A percentile compares a stretch with the other conserved stretches of the same genome.
These are phyloP conservation scores for Hylaeus volcanicus DNA, from an alignment of 1,140 invertebrate genomes.

Conservation along the genomic window DNA sequence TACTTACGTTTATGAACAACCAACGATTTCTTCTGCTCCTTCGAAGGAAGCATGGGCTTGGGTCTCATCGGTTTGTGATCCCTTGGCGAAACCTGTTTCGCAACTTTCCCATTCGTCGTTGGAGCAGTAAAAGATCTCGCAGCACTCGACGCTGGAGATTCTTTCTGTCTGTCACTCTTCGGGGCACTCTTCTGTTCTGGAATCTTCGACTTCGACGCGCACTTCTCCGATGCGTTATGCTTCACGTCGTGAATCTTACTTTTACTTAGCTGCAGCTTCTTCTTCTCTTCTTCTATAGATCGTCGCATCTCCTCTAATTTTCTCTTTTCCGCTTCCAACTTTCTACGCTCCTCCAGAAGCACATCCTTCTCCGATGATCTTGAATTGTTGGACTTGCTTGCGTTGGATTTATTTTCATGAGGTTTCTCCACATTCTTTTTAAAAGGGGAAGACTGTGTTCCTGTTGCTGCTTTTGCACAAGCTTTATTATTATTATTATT, in stretches of 20 bases:
- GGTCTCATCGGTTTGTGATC: conserved; percentile 73
- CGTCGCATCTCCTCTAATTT: conserved; percentile 79
- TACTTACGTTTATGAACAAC: conserved; percentile 73
- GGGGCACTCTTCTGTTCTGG: conserved; percentile 34
- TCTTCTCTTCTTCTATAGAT: conserved; percentile 79
- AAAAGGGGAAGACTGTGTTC: neutral
- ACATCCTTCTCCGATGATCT: conserved; percentile 64
- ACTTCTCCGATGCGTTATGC: conserved; percentile 39
- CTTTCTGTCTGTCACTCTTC: conserved; percentile 71
- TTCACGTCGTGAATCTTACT: conserved; percentile 56
- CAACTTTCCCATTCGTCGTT: conserved; percentile 35
- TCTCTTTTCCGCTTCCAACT: conserved; percentile 77
- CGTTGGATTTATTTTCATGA: conserved; percentile 63
- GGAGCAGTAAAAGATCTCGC: conserved; percentile 2
- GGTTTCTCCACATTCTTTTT: conserved; percentile 52
- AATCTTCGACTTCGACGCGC: conserved; percentile 37
- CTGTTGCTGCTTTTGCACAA: neutral
- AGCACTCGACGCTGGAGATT: conserved; percentile 79
- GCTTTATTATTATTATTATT: conserved; percentile 29
- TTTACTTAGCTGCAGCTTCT: conserved; percentile 69
- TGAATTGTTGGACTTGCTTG: conserved; percentile 33
- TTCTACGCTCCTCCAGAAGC: conserved; percentile 72
- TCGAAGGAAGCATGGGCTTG: conserved; percentile 47
- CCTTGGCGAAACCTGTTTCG: conserved; percentile 80
- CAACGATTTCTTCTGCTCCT: conserved; percentile 73